A percentile compares a stretch with the other conserved stretches of the same genome.
phyloP scores from a whole-genome alignment of 2,888 invertebrate species.

The Brachypalpus laphriformis region DNA sequence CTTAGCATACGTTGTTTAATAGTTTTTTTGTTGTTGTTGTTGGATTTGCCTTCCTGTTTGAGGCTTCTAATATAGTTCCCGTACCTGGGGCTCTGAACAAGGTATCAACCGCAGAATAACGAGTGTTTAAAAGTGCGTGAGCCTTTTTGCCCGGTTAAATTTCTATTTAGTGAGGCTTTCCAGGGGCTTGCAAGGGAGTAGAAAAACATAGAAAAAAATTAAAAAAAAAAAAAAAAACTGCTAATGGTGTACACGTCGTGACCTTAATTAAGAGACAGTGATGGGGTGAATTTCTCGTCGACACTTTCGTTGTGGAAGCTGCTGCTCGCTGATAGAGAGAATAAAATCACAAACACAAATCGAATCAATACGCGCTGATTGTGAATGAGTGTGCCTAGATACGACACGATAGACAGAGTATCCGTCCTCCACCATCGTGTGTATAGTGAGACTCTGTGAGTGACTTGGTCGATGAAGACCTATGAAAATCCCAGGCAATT shows the following conservation, averaged over 20 bases:
- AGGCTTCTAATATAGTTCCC: slow-evolving; percentile 33
- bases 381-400: slow-evolving; percentile 70
- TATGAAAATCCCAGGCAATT: slow-evolving; percentile 72
- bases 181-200: slow-evolving; percentile 38
- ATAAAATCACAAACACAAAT: slow-evolving; percentile 65
- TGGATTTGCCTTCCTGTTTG: slow-evolving; percentile 33
- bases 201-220: background rate
- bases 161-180: slow-evolving; percentile 24
- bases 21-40: slow-evolving; percentile 28
- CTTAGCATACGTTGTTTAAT: slow-evolving; percentile 69
- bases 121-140: slow-evolving; percentile 56
- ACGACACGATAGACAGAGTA: slow-evolving; percentile 45
- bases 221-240: slow-evolving; percentile 25
- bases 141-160: slow-evolving; percentile 33
- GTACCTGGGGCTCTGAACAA: slow-evolving; percentile 55
- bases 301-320: slow-evolving; percentile 65
- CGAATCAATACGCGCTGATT: slow-evolving; percentile 71
- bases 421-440: slow-evolving; percentile 36
- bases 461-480: slow-evolving; percentile 48
- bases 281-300: slow-evolving; percentile 71
- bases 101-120: slow-evolving; percentile 23
- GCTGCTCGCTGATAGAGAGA: slow-evolving; percentile 66
- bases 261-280: slow-evolving; percentile 73
- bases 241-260: slow-evolving; percentile 73
- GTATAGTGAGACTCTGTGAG: slow-evolving; percentile 33